phyloP scores from a whole-genome alignment of 2,113 vertebrate species.

The Sterrhoptilus dennistouni region DNA sequence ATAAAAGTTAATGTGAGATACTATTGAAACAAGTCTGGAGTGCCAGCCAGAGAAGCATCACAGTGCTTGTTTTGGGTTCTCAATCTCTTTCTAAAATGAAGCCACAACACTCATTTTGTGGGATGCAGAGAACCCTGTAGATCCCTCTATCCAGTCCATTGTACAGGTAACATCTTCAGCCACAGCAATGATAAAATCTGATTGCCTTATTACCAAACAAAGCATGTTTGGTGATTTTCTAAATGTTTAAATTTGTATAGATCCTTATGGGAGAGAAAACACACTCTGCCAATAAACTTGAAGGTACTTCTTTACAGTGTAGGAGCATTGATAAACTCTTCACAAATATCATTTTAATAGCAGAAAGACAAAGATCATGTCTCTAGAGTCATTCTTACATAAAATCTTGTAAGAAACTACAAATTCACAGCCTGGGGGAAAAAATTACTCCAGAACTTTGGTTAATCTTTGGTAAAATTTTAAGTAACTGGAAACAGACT shows the following conservation, averaged over 20 bases:
- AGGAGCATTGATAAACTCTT: neutral
- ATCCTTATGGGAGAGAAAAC: neutral
- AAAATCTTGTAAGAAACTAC: neutral
- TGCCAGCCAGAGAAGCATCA: neutral
- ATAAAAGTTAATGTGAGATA: neutral
- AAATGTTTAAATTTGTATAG: neutral
- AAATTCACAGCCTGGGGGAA: neutral
- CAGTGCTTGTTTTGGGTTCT: neutral
- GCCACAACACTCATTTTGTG: neutral
- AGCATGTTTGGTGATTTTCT: neutral
- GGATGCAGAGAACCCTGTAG: neutral
- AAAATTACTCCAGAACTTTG: neutral
- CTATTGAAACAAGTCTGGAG: neutral
- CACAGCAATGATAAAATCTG: neutral
- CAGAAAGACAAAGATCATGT: neutral
- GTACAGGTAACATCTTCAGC: neutral
- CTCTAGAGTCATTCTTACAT: neutral
- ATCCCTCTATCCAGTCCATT: neutral
- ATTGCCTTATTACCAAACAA: neutral
- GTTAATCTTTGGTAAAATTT: conserved; percentile 30
- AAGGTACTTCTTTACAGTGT: neutral
- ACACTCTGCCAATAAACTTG: neutral
- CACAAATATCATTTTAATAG: neutral
- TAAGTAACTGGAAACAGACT: neutral
- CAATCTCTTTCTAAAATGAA: neutral